phyloP scores from a whole-genome alignment of 1,140 invertebrate species.

The Leptoteleia sp. region DNA sequence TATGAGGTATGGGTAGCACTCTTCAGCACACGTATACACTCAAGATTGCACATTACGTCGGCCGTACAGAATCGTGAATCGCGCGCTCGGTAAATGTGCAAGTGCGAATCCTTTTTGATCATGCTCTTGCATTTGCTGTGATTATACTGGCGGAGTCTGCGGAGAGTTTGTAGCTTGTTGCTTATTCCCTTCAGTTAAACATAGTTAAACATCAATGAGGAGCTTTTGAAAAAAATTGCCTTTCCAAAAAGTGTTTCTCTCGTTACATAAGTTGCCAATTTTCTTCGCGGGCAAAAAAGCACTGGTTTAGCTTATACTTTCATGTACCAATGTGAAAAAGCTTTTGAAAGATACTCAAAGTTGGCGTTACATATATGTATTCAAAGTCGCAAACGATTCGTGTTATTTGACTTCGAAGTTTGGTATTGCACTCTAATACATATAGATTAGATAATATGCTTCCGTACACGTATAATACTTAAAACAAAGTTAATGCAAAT shows the following conservation, averaged over 20 bases:
- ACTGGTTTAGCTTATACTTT: not conserved
- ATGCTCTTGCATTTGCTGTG: conserved; percentile 54
- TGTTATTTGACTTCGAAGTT: not conserved
- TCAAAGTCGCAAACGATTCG: not conserved
- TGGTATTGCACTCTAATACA: no score
- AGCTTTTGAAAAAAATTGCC: conserved; percentile 18
- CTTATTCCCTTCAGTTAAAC: conserved; percentile 25
- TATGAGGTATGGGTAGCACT: conserved; percentile 45
- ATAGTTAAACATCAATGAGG: conserved; percentile 26
- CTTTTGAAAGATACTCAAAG: conserved; percentile 5
- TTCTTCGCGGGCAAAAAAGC: not conserved
- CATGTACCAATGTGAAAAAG: not conserved
- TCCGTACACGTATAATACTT: no score
- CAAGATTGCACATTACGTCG: conserved; percentile 15
- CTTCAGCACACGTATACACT: conserved; percentile 22
- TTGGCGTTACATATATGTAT: no score
- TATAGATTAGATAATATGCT: no score
- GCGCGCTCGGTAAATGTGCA: conserved; percentile 43
- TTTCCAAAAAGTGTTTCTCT: conserved; percentile 13
- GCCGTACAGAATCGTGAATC: conserved; percentile 33
- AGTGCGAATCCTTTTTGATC: conserved; percentile 58
- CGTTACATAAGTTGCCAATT: conserved; percentile 3
- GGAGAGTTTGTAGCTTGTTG: conserved; percentile 44
- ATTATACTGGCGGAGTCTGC: conserved; percentile 54
- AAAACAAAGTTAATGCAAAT: no score